phyloP scores from a whole-genome alignment of 2,797 vertebrate genomes.

The Gymnothorax javanicus region DNA sequence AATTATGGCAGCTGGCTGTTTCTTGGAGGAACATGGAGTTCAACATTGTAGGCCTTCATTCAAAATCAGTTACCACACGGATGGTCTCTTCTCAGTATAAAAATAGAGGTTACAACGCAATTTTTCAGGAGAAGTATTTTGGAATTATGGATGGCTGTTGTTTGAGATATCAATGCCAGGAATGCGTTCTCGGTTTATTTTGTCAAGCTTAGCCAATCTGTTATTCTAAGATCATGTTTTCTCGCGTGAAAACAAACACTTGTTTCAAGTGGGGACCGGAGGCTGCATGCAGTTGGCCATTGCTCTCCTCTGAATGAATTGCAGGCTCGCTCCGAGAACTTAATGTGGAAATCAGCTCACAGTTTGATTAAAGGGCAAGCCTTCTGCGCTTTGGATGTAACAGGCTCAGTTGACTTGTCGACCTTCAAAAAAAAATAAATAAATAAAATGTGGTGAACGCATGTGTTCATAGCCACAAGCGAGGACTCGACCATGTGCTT shows the following conservation, averaged over 20 bases:
- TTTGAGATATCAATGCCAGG: slow-evolving; percentile 55
- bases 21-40: slow-evolving; percentile 2
- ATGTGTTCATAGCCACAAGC: slow-evolving; percentile 48
- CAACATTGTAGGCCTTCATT: slow-evolving; percentile 18
- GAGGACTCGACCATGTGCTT: slow-evolving; percentile 60
- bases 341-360: slow-evolving; percentile 35
- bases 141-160: slow-evolving; percentile 48
- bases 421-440: background rate
- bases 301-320: background rate
- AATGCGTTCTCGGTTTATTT: slow-evolving; percentile 39
- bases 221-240: background rate
- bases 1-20: slow-evolving; percentile 56
- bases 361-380: slow-evolving; percentile 55
- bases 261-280: background rate
- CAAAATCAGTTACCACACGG: slow-evolving; percentile 47
- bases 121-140: slow-evolving; percentile 33
- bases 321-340: background rate
- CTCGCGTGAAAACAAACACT: background rate
- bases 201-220: background rate
- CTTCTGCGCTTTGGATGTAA: slow-evolving; percentile 42
- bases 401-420: slow-evolving; percentile 45
- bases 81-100: background rate
- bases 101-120: background rate
- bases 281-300: background rate
- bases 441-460: background rate